Evolutionary conservation across 2,113 vertebrate species (phyloP), one percentile per base, ranked within the genome.

Genomic region (Tragulus kanchil): DNA sequence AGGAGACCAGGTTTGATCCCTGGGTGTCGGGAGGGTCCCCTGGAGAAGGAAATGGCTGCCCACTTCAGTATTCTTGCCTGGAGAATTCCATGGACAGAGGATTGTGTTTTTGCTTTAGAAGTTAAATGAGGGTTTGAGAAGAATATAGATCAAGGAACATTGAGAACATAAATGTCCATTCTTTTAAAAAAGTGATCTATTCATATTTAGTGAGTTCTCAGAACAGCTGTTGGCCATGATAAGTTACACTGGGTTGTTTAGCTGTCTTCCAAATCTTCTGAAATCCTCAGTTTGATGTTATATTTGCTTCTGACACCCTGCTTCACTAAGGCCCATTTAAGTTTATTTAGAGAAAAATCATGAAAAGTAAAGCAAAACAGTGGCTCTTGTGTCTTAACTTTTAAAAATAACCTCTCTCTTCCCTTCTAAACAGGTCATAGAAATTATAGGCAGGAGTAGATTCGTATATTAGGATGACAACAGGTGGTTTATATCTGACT

Each of bases 371-470:
- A 89, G 59, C 28, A 65, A 85, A 93, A 61, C 8, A 86, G 61
- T 77, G 15, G 10, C 54, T 85, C 95, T 95, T 48, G 59, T 10
- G 42, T 88, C 36, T 96, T 90, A 67, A 64, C 67, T 83, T 96
- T 50, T 14, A 31, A 94, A 36, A 94, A 81, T 58, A 73, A 9
- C 36, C 36, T 42, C 17, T 62, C 78, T 85, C 25, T 75, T 90
- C 13, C 52, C 83, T 69, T 69, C 31, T 64, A 92, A 89, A 28
- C 56, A 54, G 85, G 31, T 82, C 79, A 69, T 45, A 91, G 52
- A 89, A 93, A 79, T 87, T 56, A 61, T 1, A 90, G 62, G 48
- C 48, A 77, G 78, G 89, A 71, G 16, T 50, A 79, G 54, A 90
- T n/a, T 88, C 25, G 4, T 59, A 11, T 50, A 26, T 67, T 65